Percentiles rank a stretch among this genome's conserved stretches.
phyloP scores from a whole-genome alignment of 2,797 vertebrate species.

The Semotilus atromaculatus region DNA sequence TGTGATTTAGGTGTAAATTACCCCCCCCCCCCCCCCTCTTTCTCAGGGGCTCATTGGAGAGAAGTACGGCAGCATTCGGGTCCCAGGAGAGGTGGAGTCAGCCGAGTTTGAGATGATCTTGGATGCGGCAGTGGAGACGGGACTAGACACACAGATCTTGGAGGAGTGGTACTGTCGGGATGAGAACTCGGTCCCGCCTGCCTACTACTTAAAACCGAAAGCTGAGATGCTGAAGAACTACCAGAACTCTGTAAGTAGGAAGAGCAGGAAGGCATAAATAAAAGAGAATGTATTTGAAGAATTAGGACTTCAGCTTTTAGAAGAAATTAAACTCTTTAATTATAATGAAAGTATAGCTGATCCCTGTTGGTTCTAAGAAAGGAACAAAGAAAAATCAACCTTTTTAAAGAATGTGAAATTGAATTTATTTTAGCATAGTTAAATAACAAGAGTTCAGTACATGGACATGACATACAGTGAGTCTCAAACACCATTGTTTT shows the following conservation, averaged over 20 bases:
- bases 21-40: conserved; percentile 52
- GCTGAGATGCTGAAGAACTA: conserved; percentile 90
- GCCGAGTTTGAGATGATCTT: conserved; percentile 98
- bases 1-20: not conserved
- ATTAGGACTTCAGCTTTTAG: not conserved
- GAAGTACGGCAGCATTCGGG: conserved; percentile 95
- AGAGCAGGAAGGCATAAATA: not conserved
- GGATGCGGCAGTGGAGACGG: conserved; percentile 92
- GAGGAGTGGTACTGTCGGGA: conserved; percentile 99
- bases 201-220: conserved; percentile 98
- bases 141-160: conserved; percentile 92
- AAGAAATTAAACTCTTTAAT: not conserved
- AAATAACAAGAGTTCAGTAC: too few species aligned
- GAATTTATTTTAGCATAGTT: too few species aligned
- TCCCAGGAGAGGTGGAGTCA: conserved; percentile 96
- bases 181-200: conserved; percentile 95
- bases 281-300: not conserved
- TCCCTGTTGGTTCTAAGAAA: not conserved
- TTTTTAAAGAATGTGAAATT: too few species aligned
- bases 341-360: not conserved
- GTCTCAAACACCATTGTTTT: too few species aligned
- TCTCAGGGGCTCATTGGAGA: conserved; percentile 94
- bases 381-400: not conserved
- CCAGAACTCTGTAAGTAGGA: conserved; percentile 85
- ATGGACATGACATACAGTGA: too few species aligned